Evolutionary conservation across 2,888 invertebrate species (phyloP), one percentile per base, ranked within the genome.

Genomic region (Lasioglossum oenotherae): DNA sequence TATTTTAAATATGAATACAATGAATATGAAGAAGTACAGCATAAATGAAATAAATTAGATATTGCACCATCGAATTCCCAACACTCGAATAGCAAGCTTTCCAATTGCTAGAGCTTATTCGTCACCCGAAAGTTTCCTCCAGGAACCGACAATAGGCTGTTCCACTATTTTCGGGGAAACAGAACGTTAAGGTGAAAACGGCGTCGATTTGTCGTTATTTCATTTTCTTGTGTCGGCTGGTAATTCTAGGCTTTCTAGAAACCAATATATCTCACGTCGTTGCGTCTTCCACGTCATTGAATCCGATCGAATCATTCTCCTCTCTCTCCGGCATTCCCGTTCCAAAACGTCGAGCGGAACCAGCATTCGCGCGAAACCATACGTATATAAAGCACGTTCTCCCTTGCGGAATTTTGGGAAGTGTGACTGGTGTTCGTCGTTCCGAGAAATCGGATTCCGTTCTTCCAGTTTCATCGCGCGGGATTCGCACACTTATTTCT

Each of bases 211-310:
- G 27, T 38, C 23, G 31, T 75, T 75, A 75, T 81, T 81, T 76
- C 71, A 78, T 73, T 78, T 41, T 60, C 78, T 72, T 72, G 23
- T 53, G 60, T 80, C 84, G 69, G 38, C 78, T 60, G 77, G 85
- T 81, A 85, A 88, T 87, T 85, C 82, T 69, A 49, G 67, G 76
- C n/a, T 78, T 57, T 38, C 44, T 31, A 38, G 46, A 73, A 78
- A 44, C 77, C 84, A 84, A 85, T 85, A 80, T 74, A 78, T 84
- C 74, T 78, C 85, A 80, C 85, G 80, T 83, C 87, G 80, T 87
- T 84, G 80, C 86, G 81, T 86, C 80, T 89, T 87, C 80, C 86
- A 86, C 76, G 81, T 87, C 90, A 89, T 89, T 90, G 90, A 71
- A 80, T 74, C 60, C 81, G 79, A 84, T 84, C 84, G 81, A 90